Conservation (phyloP, 2,113 vertebrate species). For the Morphnarchus princeps region DNA sequence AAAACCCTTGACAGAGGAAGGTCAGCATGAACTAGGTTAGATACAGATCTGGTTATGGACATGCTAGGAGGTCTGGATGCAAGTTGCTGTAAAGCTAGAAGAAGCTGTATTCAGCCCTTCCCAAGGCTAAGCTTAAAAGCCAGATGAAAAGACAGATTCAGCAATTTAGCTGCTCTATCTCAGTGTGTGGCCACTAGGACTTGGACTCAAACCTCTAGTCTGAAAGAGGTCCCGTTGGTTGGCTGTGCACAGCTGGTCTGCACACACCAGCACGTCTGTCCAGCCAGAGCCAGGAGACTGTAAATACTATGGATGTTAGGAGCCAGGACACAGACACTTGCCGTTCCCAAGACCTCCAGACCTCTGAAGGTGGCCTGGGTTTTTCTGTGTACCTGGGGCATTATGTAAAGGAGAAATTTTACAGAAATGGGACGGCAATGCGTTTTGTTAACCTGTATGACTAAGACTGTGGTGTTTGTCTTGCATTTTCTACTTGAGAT, state of each 20-base stretch:
- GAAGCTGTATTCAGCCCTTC: background rate
- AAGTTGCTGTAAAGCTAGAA: background rate
- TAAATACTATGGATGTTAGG: fast-evolving
- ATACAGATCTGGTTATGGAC: background rate
- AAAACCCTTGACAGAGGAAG: background rate
- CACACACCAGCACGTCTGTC: background rate
- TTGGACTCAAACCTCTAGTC: background rate
- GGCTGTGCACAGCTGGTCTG: fast-evolving
- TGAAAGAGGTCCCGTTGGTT: fast-evolving
- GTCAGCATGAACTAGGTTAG: background rate
- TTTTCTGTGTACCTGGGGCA: background rate
- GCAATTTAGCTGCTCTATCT: background rate
- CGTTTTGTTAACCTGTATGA: background rate
- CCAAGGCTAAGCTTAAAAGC: background rate
- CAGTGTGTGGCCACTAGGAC: background rate
- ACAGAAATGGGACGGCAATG: background rate
- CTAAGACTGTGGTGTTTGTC: background rate
- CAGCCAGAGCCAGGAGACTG: background rate
- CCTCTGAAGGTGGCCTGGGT: background rate
- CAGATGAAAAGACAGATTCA: background rate
- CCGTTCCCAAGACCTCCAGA: background rate
- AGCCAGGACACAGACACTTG: background rate
- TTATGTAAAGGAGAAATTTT: background rate
- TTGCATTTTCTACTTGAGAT: background rate
- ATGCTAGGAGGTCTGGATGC: fast-evolving